Evolutionary conservation across 2,888 invertebrate species (phyloP).

Genomic region (Cerastoderma edule): DNA sequence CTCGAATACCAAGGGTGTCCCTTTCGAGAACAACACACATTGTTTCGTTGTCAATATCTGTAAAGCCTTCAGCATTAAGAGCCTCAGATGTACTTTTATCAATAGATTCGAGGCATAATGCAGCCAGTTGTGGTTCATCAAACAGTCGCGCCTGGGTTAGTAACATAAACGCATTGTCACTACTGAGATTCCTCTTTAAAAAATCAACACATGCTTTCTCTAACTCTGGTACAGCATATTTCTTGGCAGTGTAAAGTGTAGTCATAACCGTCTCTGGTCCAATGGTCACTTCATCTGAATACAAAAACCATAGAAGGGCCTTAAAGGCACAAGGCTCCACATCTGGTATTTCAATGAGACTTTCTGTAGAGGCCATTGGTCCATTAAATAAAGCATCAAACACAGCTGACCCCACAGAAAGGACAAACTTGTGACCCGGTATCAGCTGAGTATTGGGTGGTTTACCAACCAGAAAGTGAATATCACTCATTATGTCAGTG

Average conservation of each 20-base stretch:
- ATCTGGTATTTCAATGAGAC: slow-evolving; percentile 91
- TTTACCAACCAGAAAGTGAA: slow-evolving; percentile 91
- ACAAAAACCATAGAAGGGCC: slow-evolving; percentile 88
- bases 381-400: slow-evolving; percentile 95
- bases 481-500: slow-evolving; percentile 89
- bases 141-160: slow-evolving; percentile 91
- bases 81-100: slow-evolving; percentile 93
- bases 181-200: slow-evolving; percentile 89
- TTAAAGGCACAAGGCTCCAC: slow-evolving; percentile 93
- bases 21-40: slow-evolving; percentile 90
- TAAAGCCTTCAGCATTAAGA: slow-evolving; percentile 91
- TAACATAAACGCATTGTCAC: slow-evolving; percentile 93
- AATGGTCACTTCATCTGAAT: slow-evolving; percentile 93
- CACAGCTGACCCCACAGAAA: slow-evolving; percentile 92
- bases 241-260: slow-evolving; percentile 93
- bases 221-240: slow-evolving; percentile 93
- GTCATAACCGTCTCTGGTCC: slow-evolving; percentile 94
- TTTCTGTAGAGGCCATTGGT: slow-evolving; percentile 77
- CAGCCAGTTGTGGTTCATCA: slow-evolving; percentile 92
- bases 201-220: slow-evolving; percentile 94
- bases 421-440: slow-evolving; percentile 89
- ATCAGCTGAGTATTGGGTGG: slow-evolving; percentile 87
- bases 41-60: slow-evolving; percentile 92
- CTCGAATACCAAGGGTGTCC: slow-evolving; percentile 91
- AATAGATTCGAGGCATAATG: slow-evolving; percentile 91